Evolutionary conservation across 1,140 invertebrate species (phyloP).

Genomic region (Tachypleus tridentatus): DNA sequence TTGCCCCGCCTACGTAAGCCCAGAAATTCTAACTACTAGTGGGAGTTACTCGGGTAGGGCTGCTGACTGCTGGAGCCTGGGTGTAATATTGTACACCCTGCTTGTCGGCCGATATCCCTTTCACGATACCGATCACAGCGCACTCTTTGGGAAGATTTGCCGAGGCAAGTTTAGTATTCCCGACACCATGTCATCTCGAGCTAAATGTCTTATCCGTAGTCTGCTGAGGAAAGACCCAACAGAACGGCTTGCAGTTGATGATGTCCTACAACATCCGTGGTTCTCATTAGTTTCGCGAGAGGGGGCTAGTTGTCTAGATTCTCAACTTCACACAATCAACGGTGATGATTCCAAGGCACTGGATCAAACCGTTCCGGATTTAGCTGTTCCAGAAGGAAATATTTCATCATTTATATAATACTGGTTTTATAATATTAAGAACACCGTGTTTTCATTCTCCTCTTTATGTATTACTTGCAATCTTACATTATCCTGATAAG

Average conservation of each 20-base stretch:
- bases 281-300: constrained; percentile 31
- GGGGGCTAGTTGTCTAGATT: neutral
- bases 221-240: constrained; percentile 69
- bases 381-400: neutral
- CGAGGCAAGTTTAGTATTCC: constrained; percentile 77
- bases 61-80: constrained; percentile 92
- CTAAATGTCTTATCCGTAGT: constrained; percentile 71
- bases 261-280: constrained; percentile 77
- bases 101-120: constrained; percentile 94
- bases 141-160: constrained; percentile 81
- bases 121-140: constrained; percentile 78
- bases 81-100: constrained; percentile 93
- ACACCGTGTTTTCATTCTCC: too few species aligned
- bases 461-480: too few species aligned
- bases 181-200: constrained; percentile 65
- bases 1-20: constrained; percentile 92
- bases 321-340: too few species aligned
- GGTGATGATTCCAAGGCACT: neutral
- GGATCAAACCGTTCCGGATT: constrained; percentile 17
- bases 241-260: constrained; percentile 66
- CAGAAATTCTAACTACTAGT: constrained; percentile 43
- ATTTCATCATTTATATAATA: too few species aligned
- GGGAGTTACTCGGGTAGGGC: constrained; percentile 80
- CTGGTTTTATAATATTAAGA: too few species aligned
- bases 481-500: too few species aligned